A percentile compares a stretch with the other conserved stretches of the same genome.
Evolutionary conservation across 2,888 invertebrate species (phyloP).

Genomic region (Lycophotia porphyrea): DNA sequence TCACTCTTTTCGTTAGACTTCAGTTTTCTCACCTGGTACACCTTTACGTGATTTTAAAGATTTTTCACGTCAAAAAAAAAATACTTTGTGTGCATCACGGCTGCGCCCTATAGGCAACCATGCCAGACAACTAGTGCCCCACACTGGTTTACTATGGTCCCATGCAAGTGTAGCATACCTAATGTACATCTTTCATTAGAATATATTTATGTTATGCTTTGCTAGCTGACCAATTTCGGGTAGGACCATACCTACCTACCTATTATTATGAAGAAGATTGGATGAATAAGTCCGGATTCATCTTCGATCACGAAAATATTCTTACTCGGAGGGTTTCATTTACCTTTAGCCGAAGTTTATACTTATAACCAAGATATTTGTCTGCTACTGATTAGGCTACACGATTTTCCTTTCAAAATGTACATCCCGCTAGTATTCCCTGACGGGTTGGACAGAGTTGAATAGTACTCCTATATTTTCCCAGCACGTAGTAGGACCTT

Average conservation of each 20-base stretch:
- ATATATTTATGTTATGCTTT: not conserved
- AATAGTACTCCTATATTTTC: not conserved
- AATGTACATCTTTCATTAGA: not conserved
- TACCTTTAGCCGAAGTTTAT: constrained; percentile 2
- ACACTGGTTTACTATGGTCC: not conserved
- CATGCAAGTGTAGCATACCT: not conserved
- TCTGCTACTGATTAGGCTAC: not conserved
- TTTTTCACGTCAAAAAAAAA: not conserved
- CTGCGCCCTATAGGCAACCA: not conserved
- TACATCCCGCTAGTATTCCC: not conserved
- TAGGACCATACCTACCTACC: no score
- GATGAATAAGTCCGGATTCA: constrained; percentile 16
- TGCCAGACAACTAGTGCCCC: no score
- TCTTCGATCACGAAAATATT: constrained; percentile 5
- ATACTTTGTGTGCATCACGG: not conserved
- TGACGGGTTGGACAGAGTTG: not conserved
- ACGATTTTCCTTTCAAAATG: constrained; percentile 1
- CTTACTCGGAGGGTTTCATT: not conserved
- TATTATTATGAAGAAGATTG: constrained; percentile 16
- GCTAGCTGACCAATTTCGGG: constrained; percentile 4
- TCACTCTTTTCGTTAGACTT: not conserved
- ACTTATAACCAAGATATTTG: not conserved
- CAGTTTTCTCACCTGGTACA: not conserved
- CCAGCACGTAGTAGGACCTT: not conserved
- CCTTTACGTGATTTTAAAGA: not conserved